Conservation (phyloP, 2,797 vertebrate genomes). For the Gymnocypris eckloni region DNA sequence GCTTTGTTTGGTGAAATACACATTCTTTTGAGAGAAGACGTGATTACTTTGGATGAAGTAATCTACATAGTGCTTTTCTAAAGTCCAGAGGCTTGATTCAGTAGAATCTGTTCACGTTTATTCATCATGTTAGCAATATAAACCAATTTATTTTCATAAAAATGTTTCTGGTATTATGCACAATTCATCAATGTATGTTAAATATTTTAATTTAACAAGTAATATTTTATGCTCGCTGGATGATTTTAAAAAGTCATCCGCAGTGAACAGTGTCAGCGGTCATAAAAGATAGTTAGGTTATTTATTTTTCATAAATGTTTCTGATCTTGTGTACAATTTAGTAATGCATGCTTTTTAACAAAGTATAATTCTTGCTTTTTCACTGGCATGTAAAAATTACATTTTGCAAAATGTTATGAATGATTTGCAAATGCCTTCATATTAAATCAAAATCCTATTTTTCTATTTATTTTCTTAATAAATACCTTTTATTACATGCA, state of each 20-base stretch:
- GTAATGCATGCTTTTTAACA: too few relatives aligned
- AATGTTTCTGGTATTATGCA: neutral
- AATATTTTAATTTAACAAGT: neutral
- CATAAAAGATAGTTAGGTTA: too few relatives aligned
- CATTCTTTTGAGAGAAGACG: neutral
- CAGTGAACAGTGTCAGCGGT: too few relatives aligned
- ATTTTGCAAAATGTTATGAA: neutral
- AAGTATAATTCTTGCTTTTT: neutral
- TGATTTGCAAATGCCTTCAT: too few relatives aligned
- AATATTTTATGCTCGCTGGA: neutral
- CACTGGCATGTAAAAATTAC: neutral
- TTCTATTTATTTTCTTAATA: too few relatives aligned
- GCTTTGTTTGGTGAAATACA: conserved; percentile 22
- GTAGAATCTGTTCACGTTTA: neutral
- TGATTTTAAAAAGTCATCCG: neutral
- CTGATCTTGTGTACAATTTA: too few relatives aligned
- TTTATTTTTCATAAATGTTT: too few relatives aligned
- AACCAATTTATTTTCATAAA: neutral
- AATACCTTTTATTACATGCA: neutral
- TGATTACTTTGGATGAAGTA: conserved; percentile 6
- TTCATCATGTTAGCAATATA: neutral
- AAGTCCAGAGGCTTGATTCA: neutral
- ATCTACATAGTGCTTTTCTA: neutral
- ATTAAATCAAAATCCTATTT: too few relatives aligned
- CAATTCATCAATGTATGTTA: neutral